Evolutionary conservation across 35 echinoderm and acorn worm genomes (phyloP).

Genomic region (Eucidaris tribuloides): DNA sequence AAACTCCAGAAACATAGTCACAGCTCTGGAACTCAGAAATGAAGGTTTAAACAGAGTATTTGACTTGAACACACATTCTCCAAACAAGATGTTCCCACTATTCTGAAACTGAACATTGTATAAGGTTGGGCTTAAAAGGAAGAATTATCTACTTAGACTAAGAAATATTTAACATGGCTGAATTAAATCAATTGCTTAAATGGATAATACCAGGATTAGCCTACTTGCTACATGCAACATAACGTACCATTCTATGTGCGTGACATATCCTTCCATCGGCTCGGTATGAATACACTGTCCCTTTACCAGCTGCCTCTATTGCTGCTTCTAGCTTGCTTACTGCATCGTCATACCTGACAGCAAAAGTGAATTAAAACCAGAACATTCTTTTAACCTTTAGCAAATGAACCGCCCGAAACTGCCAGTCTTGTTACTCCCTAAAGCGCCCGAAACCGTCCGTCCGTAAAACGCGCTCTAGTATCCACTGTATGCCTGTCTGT

Average conservation of each 20-base stretch:
- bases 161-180: not conserved
- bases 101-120: no score
- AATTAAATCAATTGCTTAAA: not conserved
- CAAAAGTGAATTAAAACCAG: not conserved
- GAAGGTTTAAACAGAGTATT: no score
- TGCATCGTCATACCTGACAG: constrained; percentile 79
- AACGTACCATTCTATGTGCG: constrained; percentile 83
- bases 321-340: constrained; percentile 65
- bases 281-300: constrained; percentile 39
- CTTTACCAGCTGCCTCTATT: constrained; percentile 67
- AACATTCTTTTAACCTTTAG: not conserved
- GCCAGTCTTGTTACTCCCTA: not conserved
- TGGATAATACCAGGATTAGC: not conserved
- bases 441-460: no score
- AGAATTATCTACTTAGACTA: not conserved
- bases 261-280: constrained; percentile 88
- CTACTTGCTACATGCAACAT: not conserved
- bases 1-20: no score
- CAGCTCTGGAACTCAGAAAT: no score
- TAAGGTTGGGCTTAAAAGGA: no score
- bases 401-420: not conserved
- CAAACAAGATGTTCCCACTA: no score
- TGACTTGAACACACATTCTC: no score
- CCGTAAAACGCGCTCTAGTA: no score
- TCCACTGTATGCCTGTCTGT: no score